Conservation (phyloP, 1,140 invertebrate species). For the Orius insidiosus region DNA sequence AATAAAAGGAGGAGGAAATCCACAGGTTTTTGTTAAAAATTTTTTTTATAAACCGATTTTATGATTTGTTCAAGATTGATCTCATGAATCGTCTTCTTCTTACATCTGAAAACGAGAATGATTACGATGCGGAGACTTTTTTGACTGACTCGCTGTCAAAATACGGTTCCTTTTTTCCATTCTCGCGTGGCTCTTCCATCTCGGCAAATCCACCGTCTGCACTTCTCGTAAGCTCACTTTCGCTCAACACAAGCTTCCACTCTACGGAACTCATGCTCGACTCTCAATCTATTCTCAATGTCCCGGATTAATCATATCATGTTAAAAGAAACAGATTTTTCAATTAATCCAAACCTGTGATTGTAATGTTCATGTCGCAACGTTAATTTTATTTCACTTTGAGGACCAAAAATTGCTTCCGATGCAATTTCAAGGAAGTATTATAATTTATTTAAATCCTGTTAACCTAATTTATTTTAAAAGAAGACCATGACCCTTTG, state of each 20-base stretch:
- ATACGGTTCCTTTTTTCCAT: slow-evolving; percentile 22
- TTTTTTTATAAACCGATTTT: not conserved
- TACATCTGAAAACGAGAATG: not conserved
- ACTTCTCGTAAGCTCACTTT: slow-evolving; percentile 20
- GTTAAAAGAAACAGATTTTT: too few species aligned
- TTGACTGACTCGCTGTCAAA: slow-evolving; percentile 9
- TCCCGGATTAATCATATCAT: slow-evolving; percentile 42
- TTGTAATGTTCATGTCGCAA: too few species aligned
- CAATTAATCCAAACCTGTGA: too few species aligned
- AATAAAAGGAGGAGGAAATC: slow-evolving; percentile 31
- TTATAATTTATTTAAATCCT: too few species aligned
- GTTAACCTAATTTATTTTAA: too few species aligned
- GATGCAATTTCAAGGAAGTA: too few species aligned
- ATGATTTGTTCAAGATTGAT: slow-evolving; percentile 15
- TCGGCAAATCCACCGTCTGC: slow-evolving; percentile 15
- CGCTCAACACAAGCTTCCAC: slow-evolving; percentile 20
- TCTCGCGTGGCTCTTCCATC: slow-evolving; percentile 17
- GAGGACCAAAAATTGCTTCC: too few species aligned
- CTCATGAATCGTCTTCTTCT: slow-evolving; percentile 13
- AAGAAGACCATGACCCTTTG: too few species aligned
- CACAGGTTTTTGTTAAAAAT: slow-evolving; percentile 19
- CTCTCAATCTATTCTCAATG: slow-evolving; percentile 56
- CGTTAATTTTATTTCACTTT: too few species aligned
- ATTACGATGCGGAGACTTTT: not conserved
- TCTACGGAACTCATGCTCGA: slow-evolving; percentile 40